phyloP scores from a whole-genome alignment of 2,888 invertebrate genomes.

The Bimastos eiseni region DNA sequence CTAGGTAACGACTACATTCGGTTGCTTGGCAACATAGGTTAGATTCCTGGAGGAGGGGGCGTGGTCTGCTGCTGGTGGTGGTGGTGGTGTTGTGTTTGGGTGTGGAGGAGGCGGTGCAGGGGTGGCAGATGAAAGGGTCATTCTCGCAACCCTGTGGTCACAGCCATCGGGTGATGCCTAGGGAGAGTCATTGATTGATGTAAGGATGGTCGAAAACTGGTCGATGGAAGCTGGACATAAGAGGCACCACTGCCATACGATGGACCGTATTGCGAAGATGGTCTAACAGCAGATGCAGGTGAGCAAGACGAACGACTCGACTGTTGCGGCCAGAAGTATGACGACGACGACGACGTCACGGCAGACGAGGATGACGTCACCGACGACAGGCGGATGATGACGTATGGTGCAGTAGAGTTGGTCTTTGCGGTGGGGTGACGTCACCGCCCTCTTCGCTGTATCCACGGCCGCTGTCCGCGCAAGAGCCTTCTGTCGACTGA shows the following conservation, averaged over 20 bases:
- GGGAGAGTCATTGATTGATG: not conserved
- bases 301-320: not conserved
- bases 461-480: constrained; percentile 28
- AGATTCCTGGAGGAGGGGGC: not conserved
- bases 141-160: not conserved
- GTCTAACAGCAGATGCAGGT: not conserved
- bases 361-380: not conserved
- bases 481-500: constrained; percentile 14
- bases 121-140: not conserved
- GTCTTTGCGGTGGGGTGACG: not conserved
- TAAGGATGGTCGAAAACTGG: not conserved
- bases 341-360: not conserved
- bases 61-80: not conserved
- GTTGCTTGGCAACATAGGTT: not conserved
- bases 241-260: not conserved
- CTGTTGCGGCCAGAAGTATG: constrained; percentile 8
- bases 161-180: not conserved
- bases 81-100: not conserved
- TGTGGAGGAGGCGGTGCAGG: not conserved
- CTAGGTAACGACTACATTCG: constrained; percentile 9
- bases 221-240: not conserved
- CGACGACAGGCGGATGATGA: constrained; percentile 17
- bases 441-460: constrained; percentile 26
- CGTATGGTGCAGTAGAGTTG: constrained; percentile 15
- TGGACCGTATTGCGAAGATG: not conserved